Evolutionary conservation across 2,888 invertebrate genomes (phyloP).

Genomic region (Eretmocerus hayati): DNA sequence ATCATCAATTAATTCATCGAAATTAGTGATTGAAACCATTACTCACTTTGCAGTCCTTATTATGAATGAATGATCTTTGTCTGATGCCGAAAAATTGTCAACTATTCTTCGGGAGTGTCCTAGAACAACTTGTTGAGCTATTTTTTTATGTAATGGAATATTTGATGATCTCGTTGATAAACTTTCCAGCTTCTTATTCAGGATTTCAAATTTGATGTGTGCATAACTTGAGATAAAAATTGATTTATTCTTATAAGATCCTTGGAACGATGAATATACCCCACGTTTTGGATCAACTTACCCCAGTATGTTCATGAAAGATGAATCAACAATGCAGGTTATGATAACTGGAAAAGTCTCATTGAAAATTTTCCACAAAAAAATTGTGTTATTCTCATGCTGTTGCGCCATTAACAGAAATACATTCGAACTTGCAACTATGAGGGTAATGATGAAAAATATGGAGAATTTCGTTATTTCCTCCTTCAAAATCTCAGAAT

Average conservation of each 20-base stretch:
- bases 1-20: too few species aligned
- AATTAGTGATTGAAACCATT: too few species aligned
- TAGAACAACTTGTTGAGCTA: not conserved
- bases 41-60: slow-evolving; percentile 9
- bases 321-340: slow-evolving; percentile 2
- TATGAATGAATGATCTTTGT: slow-evolving; percentile 6
- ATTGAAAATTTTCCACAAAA: not conserved
- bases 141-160: slow-evolving; percentile 1
- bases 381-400: not conserved
- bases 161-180: slow-evolving; percentile 6
- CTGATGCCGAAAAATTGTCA: not conserved
- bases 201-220: slow-evolving; percentile 6
- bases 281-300: too few species aligned
- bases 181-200: slow-evolving; percentile 2
- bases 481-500: not conserved
- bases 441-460: not conserved
- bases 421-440: not conserved
- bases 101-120: not conserved
- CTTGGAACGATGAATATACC: too few species aligned
- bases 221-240: slow-evolving; percentile 5
- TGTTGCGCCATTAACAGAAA: not conserved
- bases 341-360: slow-evolving; percentile 4
- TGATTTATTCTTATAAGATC: too few species aligned
- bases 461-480: not conserved
- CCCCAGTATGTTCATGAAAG: slow-evolving; percentile 10